Evolutionary conservation across 2,888 invertebrate species (phyloP), one percentile per base, ranked within the genome.

Genomic region (Cosmia trapezina): DNA sequence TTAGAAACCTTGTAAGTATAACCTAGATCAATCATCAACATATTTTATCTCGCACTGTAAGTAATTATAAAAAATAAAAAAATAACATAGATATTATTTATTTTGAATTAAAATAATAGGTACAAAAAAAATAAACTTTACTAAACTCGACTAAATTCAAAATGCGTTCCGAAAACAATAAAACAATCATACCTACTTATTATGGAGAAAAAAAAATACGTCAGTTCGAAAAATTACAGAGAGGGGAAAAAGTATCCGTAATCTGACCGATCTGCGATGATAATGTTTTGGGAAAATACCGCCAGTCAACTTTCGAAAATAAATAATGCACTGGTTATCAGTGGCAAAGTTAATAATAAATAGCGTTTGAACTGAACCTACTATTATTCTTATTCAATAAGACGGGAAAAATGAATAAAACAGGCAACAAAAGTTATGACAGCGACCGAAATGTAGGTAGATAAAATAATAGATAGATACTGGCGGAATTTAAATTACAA

Each of bases 401-500:
- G 14, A 53, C 45, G 14, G 5, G 8, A 37, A 45, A 54, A 9
- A 45, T 14, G 14, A 33, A 43, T 43, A 56, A 49, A 63, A 37
- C 14, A 19, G 5, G 4, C 49, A 62, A 43, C 14, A 47, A 57
- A 37, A 66, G 41, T 28, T 66, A 57, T 22, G 19, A 70, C 28
- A 64, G 33, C 22, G 17, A 41, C 33, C 41, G n/a, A 49, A 59
- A 68, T 62, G 22, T 60, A 49, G 14, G 22, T 60, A 49, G 14
- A 77, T 57, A 60, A 74, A 71, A 72, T 70, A 74, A 70, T 72
- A 72, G 51, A 41, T 54, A 43, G 33, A 66, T 61, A 37, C 70
- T 57, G 56, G 64, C 61, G 54, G 33, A 33, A 61, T 62, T 66
- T 72, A 78, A 73, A 83, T 73, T 65, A 76, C 68, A 63, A 62